Percentiles rank a stretch among this genome's conserved stretches.
Evolutionary conservation across 2,888 invertebrate species (phyloP).

Genomic region (Agrotis exclamationis): DNA sequence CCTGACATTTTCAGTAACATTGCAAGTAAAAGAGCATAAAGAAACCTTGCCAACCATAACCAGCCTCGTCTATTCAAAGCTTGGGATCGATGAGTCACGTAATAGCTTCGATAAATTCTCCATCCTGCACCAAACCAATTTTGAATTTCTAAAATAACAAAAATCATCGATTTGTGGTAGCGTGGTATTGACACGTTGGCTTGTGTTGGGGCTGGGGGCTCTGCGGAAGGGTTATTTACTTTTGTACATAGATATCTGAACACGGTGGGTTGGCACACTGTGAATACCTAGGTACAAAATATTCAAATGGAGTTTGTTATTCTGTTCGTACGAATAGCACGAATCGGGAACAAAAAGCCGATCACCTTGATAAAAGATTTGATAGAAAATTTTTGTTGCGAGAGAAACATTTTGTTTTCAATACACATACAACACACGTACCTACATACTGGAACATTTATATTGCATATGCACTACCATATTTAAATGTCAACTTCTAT

Average conservation of each 20-base stretch:
- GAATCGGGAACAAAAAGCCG: slow-evolving; percentile 55
- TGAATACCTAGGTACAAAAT: slow-evolving; percentile 46
- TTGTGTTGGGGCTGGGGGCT: slow-evolving; percentile 21
- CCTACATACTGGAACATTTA: neutral
- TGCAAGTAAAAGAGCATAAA: slow-evolving; percentile 46
- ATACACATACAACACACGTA: slow-evolving; percentile 11
- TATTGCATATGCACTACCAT: slow-evolving; percentile 15
- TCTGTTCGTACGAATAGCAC: slow-evolving; percentile 34
- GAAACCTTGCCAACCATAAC: slow-evolving; percentile 34
- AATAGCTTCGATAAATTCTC: slow-evolving; percentile 55
- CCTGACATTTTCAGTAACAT: slow-evolving; percentile 20
- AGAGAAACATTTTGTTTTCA: slow-evolving; percentile 30
- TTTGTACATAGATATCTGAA: slow-evolving; percentile 54
- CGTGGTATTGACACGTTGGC: slow-evolving; percentile 57
- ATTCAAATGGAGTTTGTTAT: slow-evolving; percentile 60
- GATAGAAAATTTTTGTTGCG: slow-evolving; percentile 33
- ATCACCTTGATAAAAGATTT: slow-evolving; percentile 49
- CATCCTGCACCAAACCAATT: slow-evolving; percentile 35
- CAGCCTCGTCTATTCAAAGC: slow-evolving; percentile 47
- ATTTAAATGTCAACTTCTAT: neutral
- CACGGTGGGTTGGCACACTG: slow-evolving; percentile 33
- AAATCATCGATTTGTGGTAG: slow-evolving; percentile 47
- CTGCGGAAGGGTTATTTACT: slow-evolving; percentile 53
- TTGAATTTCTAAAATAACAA: slow-evolving; percentile 60
- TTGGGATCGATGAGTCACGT: slow-evolving; percentile 46